Evolutionary conservation across 2,797 vertebrate species (phyloP).

Genomic region (Tinamus major): DNA sequence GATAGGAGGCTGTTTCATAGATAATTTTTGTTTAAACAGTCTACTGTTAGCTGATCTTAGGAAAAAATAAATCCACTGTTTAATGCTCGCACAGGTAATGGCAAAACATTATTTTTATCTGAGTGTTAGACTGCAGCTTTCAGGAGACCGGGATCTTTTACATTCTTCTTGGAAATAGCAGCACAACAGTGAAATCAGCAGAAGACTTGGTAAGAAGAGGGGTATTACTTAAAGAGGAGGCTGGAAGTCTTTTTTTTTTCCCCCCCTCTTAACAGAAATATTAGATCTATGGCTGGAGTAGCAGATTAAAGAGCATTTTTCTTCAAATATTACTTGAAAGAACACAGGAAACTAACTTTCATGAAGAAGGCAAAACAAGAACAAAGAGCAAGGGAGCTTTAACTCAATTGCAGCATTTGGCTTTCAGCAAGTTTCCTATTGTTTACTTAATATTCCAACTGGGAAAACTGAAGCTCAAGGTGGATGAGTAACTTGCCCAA

Average conservation of each 20-base stretch:
- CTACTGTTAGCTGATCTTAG: not conserved
- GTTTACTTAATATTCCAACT: constrained; percentile 25
- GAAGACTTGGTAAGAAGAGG: not conserved
- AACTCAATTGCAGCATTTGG: not conserved
- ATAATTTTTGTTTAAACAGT: not conserved
- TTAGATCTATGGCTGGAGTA: not conserved
- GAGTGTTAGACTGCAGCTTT: not conserved
- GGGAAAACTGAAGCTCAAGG: constrained; percentile 45
- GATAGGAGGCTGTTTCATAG: not conserved
- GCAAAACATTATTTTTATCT: constrained; percentile 5
- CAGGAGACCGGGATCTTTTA: not conserved
- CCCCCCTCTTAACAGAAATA: not conserved
- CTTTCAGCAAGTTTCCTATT: not conserved
- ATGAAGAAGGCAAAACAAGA: not conserved
- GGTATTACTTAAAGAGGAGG: not conserved
- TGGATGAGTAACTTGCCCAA: constrained; percentile 56
- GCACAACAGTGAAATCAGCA: not conserved
- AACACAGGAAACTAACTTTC: not conserved
- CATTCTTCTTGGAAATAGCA: not conserved
- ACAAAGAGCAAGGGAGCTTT: not conserved
- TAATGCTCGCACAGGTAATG: not conserved
- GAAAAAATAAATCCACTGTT: not conserved
- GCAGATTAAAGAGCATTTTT: not conserved
- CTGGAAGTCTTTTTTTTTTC: not conserved
- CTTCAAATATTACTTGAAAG: not conserved